phyloP scores from a whole-genome alignment of 2,888 invertebrate genomes.

The Aspidapion aeneum region DNA sequence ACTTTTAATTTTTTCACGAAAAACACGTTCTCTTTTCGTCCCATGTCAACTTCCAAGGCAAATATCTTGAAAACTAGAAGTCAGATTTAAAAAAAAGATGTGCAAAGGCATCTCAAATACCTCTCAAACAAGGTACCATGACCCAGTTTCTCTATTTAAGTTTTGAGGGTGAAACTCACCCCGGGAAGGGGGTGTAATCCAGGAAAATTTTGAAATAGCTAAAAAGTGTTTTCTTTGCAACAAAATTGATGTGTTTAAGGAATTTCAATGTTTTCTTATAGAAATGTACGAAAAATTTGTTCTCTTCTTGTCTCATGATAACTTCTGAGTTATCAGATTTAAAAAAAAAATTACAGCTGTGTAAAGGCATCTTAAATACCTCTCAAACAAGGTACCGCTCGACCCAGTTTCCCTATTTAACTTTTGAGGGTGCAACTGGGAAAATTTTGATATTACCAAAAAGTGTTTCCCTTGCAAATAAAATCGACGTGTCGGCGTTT shows the following conservation, averaged over 20 bases:
- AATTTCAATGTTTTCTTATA: too few species aligned
- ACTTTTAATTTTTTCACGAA: too few species aligned
- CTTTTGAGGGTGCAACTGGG: neutral
- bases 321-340: neutral
- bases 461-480: neutral
- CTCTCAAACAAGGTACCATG: neutral
- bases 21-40: neutral
- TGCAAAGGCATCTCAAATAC: neutral
- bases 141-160: neutral
- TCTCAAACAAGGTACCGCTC: neutral
- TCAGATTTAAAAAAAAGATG: neutral
- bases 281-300: too few species aligned
- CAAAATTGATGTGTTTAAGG: too few species aligned
- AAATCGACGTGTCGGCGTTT: neutral
- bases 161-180: neutral
- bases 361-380: neutral
- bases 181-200: neutral
- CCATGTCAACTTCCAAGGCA: neutral
- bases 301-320: too few species aligned
- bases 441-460: neutral
- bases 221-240: neutral
- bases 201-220: neutral
- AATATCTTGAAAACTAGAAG: neutral
- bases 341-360: neutral
- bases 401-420: neutral